Conservation (phyloP, 2,797 vertebrate genomes). For the Brachymystax lenok region DNA sequence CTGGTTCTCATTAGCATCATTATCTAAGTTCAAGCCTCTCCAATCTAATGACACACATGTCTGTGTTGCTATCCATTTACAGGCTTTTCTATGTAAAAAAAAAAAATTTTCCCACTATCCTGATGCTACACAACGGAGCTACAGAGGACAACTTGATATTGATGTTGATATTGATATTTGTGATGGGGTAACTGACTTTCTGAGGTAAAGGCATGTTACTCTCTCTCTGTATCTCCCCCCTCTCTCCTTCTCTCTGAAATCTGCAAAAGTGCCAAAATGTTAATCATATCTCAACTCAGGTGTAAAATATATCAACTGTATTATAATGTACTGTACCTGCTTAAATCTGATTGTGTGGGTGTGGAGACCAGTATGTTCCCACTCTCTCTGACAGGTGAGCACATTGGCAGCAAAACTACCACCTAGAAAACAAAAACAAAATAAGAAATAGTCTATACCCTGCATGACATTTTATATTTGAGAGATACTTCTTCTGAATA, state of each 20-base stretch:
- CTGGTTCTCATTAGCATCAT: slow-evolving; percentile 8
- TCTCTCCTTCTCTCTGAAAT: not conserved
- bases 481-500: not conserved
- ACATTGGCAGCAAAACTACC: slow-evolving; percentile 53
- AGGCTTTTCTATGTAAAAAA: not conserved
- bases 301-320: not conserved
- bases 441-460: not conserved
- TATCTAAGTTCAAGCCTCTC: slow-evolving; percentile 3
- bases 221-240: too few species aligned
- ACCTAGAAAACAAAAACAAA: slow-evolving; percentile 43
- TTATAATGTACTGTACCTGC: slow-evolving; percentile 39
- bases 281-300: too few species aligned
- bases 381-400: slow-evolving; percentile 47
- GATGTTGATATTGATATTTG: too few species aligned
- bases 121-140: too few species aligned
- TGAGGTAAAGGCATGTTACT: too few species aligned
- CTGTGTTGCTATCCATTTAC: not conserved
- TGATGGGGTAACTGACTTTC: too few species aligned
- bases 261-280: too few species aligned
- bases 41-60: not conserved
- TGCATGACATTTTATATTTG: not conserved
- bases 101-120: too few species aligned
- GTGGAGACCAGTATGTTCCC: slow-evolving; percentile 21
- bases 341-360: slow-evolving; percentile 45
- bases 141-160: too few species aligned